Evolutionary conservation across 2,888 invertebrate species (phyloP).

Genomic region (Rotaria macrura): DNA sequence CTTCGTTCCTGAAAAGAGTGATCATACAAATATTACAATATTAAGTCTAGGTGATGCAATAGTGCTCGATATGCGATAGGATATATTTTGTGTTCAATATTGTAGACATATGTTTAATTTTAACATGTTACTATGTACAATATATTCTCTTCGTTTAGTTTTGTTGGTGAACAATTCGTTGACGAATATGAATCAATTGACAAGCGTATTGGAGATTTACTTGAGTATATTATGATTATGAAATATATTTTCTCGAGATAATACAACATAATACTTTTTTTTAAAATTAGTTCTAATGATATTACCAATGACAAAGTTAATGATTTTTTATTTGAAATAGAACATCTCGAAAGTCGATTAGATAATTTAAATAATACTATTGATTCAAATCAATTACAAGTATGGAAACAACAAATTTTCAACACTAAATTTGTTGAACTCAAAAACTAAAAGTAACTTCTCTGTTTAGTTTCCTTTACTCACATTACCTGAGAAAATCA

Average conservation of each 20-base stretch:
- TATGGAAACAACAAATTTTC: neutral
- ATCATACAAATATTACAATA: too few relatives aligned
- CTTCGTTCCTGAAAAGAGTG: too few relatives aligned
- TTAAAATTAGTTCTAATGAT: neutral
- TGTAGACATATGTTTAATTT: too few relatives aligned
- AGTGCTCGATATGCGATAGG: too few relatives aligned
- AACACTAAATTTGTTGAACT: too few relatives aligned
- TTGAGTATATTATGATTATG: neutral
- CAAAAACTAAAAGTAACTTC: too few relatives aligned
- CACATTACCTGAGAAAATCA: neutral
- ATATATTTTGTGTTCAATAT: too few relatives aligned
- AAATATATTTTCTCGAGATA: neutral
- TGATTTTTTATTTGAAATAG: constrained; percentile 2
- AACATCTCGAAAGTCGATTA: neutral
- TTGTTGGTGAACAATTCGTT: neutral
- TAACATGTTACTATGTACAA: too few relatives aligned
- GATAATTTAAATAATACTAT: neutral
- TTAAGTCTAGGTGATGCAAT: too few relatives aligned
- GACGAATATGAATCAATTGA: neutral
- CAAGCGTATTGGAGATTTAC: neutral
- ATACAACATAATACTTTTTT: neutral
- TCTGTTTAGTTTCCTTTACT: neutral
- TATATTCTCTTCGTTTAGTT: neutral
- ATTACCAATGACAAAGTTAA: neutral
- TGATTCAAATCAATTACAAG: neutral